A percentile compares a stretch with the other conserved stretches of the same genome.
phyloP scores from a whole-genome alignment of 2,797 vertebrate genomes.

The Cetoscarus ocellatus region DNA sequence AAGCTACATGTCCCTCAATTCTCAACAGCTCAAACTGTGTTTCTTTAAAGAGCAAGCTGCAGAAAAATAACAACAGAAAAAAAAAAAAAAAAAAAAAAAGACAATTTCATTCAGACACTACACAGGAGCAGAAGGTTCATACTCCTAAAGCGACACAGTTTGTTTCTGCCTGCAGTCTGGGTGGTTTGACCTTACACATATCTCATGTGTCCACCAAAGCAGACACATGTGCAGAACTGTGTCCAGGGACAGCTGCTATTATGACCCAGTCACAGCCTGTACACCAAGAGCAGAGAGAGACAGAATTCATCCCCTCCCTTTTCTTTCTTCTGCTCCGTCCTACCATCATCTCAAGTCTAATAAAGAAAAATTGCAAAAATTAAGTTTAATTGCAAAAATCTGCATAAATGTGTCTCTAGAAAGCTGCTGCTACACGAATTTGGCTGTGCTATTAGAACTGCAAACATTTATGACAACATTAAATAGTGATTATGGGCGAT shows the following conservation, averaged over 20 bases:
- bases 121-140: too few relatives aligned
- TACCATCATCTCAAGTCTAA: background rate
- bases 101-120: too few relatives aligned
- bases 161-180: slow-evolving; percentile 1
- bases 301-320: slow-evolving; percentile 9
- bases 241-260: slow-evolving; percentile 25
- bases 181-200: slow-evolving; percentile 13
- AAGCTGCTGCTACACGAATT: background rate
- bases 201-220: slow-evolving; percentile 38
- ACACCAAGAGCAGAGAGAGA: slow-evolving; percentile 9
- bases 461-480: background rate
- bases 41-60: too few relatives aligned
- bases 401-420: background rate
- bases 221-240: slow-evolving; percentile 35
- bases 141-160: too few relatives aligned
- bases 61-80: too few relatives aligned
- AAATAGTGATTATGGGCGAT: background rate
- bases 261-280: slow-evolving; percentile 22
- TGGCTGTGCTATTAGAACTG: background rate
- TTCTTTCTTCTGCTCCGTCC: background rate
- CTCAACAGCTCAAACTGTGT: too few relatives aligned
- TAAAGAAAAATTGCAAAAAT: background rate
- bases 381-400: background rate
- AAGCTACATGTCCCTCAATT: too few relatives aligned
- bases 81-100: too few relatives aligned